Conservation (phyloP, 2,888 invertebrate species). For the Drosophila mimica region DNA sequence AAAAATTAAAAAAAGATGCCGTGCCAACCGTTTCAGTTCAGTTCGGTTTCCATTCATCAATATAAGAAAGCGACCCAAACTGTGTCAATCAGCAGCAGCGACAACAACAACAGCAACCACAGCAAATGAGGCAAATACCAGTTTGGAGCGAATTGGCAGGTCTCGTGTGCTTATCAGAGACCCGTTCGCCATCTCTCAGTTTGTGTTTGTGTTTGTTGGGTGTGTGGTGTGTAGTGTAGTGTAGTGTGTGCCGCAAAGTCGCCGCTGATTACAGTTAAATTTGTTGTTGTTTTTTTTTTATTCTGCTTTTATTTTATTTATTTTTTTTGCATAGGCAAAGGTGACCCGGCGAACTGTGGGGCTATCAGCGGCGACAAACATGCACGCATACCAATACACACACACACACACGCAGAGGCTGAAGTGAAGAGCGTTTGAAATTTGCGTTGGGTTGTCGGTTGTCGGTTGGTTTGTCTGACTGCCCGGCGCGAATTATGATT, state of each 20-base stretch:
- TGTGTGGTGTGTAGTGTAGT: conserved; percentile 44
- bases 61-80: conserved; percentile 61
- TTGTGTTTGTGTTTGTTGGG: conserved; percentile 56
- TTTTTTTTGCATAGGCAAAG: conserved; percentile 77
- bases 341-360: conserved; percentile 77
- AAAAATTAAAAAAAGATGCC: conserved; percentile 38
- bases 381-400: conserved; percentile 58
- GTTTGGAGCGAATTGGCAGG: conserved; percentile 78
- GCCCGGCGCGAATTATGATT: conserved; percentile 80
- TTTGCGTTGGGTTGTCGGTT: conserved; percentile 53
- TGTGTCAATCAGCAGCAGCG: conserved; percentile 59
- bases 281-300: conserved; percentile 35
- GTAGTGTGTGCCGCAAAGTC: conserved; percentile 53
- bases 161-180: conserved; percentile 69
- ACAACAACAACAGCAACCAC: conserved; percentile 10
- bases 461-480: conserved; percentile 35
- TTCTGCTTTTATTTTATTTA: conserved; percentile 30
- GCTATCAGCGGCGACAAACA: conserved; percentile 76
- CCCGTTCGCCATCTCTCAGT: conserved; percentile 67
- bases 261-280: conserved; percentile 68
- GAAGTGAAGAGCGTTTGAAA: conserved; percentile 56
- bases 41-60: conserved; percentile 73
- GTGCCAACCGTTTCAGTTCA: conserved; percentile 58
- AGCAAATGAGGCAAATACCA: conserved; percentile 36
- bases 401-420: conserved; percentile 5